Percentiles rank a stretch among this genome's conserved stretches.
These are phyloP conservation scores for Sycophila texana DNA, from an alignment of 2,888 invertebrate species.

Conservation along the genomic window DNA sequence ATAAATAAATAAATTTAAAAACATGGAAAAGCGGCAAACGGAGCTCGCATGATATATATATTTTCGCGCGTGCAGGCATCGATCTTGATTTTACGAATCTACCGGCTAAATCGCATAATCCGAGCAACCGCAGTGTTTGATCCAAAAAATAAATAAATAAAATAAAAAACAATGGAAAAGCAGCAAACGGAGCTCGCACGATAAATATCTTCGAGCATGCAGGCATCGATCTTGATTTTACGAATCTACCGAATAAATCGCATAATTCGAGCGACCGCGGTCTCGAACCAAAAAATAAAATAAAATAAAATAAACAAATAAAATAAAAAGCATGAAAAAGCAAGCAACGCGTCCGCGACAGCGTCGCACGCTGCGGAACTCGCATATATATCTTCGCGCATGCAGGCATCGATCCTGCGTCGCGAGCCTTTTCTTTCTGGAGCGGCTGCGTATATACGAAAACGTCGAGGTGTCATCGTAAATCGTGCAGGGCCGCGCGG, in stretches of 20 bases:
- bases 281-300: not conserved
- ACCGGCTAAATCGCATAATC: too few species aligned
- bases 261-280: not conserved
- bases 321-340: not conserved
- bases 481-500: slow-evolving; percentile 44
- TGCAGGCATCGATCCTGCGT: not conserved
- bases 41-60: too few species aligned
- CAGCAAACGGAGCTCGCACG: too few species aligned
- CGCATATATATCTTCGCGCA: not conserved
- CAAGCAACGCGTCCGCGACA: not conserved
- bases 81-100: slow-evolving; percentile 7
- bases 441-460: not conserved
- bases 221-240: not conserved
- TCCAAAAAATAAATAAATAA: too few species aligned
- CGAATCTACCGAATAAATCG: not conserved
- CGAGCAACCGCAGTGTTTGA: too few species aligned
- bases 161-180: too few species aligned
- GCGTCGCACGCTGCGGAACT: not conserved
- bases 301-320: too few species aligned
- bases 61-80: too few species aligned
- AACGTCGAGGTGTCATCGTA: slow-evolving; percentile 59
- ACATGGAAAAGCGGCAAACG: too few species aligned
- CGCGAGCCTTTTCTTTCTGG: not conserved
- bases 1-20: too few species aligned
- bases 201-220: too few species aligned